These are phyloP conservation scores for Tribolium madens DNA, from an alignment of 1,140 invertebrate genomes.

Conservation along the genomic window DNA sequence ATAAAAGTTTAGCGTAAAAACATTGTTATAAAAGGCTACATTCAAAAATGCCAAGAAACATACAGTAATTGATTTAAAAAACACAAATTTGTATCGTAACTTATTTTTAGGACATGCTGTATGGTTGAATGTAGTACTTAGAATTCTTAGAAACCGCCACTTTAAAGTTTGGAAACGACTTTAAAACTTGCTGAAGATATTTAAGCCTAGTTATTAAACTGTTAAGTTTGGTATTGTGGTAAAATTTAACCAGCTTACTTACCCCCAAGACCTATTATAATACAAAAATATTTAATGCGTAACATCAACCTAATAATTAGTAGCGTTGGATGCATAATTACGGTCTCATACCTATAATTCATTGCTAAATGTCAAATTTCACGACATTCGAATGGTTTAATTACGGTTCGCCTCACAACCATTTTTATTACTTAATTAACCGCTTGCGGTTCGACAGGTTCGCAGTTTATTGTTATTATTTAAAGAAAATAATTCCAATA, in stretches of 20 bases:
- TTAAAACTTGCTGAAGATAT: not conserved
- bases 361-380: slow-evolving; percentile 12
- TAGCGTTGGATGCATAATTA: slow-evolving; percentile 1
- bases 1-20: no score
- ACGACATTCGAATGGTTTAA: slow-evolving; percentile 28
- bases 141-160: not conserved
- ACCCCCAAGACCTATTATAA: not conserved
- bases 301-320: slow-evolving; percentile 17
- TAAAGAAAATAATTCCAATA: slow-evolving; percentile 24
- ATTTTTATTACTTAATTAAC: slow-evolving; percentile 38
- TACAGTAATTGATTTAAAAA: no score
- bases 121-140: no score
- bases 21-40: no score
- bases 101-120: no score
- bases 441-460: slow-evolving; percentile 22
- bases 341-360: not conserved
- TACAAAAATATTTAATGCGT: slow-evolving; percentile 14
- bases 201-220: not conserved
- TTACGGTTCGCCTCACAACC: not conserved
- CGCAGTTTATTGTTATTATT: slow-evolving; percentile 31
- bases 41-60: no score
- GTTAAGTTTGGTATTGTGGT: not conserved
- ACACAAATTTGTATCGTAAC: no score
- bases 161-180: not conserved
- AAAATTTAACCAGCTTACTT: not conserved